Evolutionary conservation across 1,140 invertebrate species (phyloP), one percentile per base, ranked within the genome.

Genomic region (Drosophila punjabiensis): DNA sequence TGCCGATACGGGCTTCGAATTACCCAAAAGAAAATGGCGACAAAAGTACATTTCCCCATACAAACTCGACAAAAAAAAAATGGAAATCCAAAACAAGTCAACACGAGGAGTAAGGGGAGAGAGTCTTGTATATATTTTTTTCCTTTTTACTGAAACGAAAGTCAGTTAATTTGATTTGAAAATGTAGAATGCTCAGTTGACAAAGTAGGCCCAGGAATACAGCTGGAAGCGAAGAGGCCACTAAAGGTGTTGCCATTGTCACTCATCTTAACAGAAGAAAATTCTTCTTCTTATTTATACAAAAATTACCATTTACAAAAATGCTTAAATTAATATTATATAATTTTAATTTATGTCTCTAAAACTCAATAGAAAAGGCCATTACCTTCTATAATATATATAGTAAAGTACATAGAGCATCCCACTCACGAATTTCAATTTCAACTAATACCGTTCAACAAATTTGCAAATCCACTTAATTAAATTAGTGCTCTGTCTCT

Each of bases 121-220:
- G 9, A 37, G 33, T 28, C 20, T 7, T 39, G 7, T 39, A 37
- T 56, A 37, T 16, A 24, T 30, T 30, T 28, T 28, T 35, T 58
- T 32, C 43, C 39, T 65, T 62, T 55, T 69, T 33, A 24, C 62
- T 79, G 79, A 86, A 86, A 86, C 82, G 82, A 86, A 86, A 86
- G 82, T 67, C 81, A 86, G 82, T 82, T 86, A 86, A 86, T 86
- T 86, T 86, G 69, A 86, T 86, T 86, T 86, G 65, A 67, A 85
- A 80, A 85, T 85, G 70, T 75, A 39, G 69, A 82, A 70, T 79
- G 78, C 74, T 41, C 63, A 59, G 53, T 37, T 56, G 53, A n/a
- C 55, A 59, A 65, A 53, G 67, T 73, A 79, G 77, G 62, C 60
- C 35, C n/a, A 32, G 37, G 37, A 13, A 13, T 32, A 3, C 18